Conservation (phyloP, 2,113 vertebrate species). For the Elephas maximus region DNA sequence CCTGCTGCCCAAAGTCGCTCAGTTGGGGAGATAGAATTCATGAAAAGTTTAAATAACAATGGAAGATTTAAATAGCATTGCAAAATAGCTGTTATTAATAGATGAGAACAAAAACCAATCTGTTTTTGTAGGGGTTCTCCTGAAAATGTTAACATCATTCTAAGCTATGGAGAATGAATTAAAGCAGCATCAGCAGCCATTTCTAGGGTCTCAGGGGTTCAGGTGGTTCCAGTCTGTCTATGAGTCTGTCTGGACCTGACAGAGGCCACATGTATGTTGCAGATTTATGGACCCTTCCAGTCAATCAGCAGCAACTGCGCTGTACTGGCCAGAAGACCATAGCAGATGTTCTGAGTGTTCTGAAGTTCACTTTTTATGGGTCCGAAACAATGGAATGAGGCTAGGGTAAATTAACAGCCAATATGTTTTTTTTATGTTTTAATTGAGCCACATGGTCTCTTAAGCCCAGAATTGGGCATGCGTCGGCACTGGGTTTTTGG, state of each 20-base stretch:
- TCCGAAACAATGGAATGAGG: background rate
- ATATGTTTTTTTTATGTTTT: slow-evolving; percentile 32
- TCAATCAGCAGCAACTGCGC: background rate
- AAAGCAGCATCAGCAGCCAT: background rate
- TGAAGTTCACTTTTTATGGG: background rate
- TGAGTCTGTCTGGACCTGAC: background rate
- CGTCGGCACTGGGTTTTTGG: background rate
- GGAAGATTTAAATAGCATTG: slow-evolving; percentile 80
- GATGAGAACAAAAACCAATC: slow-evolving; percentile 69
- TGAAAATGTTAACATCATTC: background rate
- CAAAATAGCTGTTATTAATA: slow-evolving; percentile 83
- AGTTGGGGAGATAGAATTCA: slow-evolving; percentile 16
- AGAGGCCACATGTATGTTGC: background rate
- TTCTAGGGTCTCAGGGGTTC: background rate
- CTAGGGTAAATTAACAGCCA: background rate
- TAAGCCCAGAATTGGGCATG: background rate
- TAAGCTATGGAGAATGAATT: background rate
- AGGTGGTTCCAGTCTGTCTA: background rate
- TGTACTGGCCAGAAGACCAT: background rate
- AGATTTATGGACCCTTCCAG: background rate
- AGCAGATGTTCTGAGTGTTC: background rate
- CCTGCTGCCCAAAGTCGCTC: slow-evolving; percentile 11
- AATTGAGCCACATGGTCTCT: background rate
- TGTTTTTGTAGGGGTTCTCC: slow-evolving; percentile 67
- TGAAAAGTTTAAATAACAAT: slow-evolving; percentile 70